Evolutionary conservation across 2,113 vertebrate species (phyloP).

Genomic region (Smithornis capensis): DNA sequence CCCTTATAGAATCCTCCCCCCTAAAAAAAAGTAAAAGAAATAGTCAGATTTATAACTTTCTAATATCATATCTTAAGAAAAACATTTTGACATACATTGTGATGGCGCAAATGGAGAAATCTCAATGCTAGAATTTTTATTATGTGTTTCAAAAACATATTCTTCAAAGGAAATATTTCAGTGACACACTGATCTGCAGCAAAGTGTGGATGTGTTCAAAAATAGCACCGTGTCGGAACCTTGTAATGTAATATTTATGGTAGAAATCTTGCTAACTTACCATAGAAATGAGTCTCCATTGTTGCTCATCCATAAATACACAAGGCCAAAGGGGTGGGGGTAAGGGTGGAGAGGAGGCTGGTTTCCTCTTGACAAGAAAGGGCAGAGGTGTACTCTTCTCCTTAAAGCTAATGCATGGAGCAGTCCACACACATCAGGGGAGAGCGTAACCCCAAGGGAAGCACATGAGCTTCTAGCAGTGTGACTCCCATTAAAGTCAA

Average conservation of each 20-base stretch:
- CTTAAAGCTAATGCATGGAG: background rate
- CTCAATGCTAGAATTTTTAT: constrained; percentile 4
- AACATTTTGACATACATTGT: background rate
- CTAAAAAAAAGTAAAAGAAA: background rate
- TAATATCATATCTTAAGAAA: constrained; percentile 24
- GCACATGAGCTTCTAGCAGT: background rate
- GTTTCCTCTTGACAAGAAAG: background rate
- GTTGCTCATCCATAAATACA: constrained; percentile 29
- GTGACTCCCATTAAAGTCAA: constrained; percentile 30
- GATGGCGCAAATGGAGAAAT: background rate
- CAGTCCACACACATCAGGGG: background rate
- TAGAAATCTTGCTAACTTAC: constrained; percentile 28
- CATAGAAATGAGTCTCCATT: constrained; percentile 50
- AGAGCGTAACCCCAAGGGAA: background rate
- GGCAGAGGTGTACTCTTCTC: constrained; percentile 2
- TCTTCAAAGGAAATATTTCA: constrained; percentile 45
- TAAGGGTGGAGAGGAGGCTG: background rate
- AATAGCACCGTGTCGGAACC: background rate
- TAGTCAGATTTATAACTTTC: constrained; percentile 12
- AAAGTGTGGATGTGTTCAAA: constrained; percentile 13
- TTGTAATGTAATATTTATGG: constrained; percentile 51
- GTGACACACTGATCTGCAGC: constrained; percentile 18
- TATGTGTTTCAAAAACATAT: constrained; percentile 12
- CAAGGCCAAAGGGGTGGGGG: background rate
- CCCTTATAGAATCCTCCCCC: background rate